Percentiles rank a stretch among this genome's conserved stretches.
phyloP scores from a whole-genome alignment of 1,140 invertebrate species.

The Colletes gigas region DNA sequence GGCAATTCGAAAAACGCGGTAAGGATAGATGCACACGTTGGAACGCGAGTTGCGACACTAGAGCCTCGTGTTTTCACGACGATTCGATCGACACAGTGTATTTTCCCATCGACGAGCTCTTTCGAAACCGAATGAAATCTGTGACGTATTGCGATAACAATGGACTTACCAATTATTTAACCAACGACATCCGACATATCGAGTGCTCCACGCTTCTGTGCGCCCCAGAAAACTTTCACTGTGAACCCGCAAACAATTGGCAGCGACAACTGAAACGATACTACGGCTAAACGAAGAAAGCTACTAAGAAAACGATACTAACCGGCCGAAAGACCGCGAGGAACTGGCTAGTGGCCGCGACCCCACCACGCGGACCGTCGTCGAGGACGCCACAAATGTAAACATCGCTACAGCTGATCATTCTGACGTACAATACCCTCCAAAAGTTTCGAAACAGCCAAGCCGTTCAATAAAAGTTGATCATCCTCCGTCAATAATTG shows the following conservation, averaged over 20 bases:
- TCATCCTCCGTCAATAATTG: no score
- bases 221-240: slow-evolving; percentile 28
- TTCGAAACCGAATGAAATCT: neutral
- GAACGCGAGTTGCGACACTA: neutral
- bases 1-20: no score
- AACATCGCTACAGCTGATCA: slow-evolving; percentile 68
- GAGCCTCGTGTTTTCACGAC: neutral
- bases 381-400: slow-evolving; percentile 64
- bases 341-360: slow-evolving; percentile 64
- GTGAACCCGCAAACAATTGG: slow-evolving; percentile 18
- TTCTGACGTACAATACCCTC: neutral
- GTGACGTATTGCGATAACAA: no score
- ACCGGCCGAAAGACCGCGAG: slow-evolving; percentile 58
- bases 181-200: slow-evolving; percentile 18
- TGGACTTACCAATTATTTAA: slow-evolving; percentile 21
- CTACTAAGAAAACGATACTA: slow-evolving; percentile 16
- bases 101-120: neutral
- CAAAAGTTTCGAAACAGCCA: no score
- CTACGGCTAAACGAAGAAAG: slow-evolving; percentile 7
- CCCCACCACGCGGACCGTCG: slow-evolving; percentile 63
- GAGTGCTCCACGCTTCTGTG: neutral
- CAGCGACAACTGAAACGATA: neutral
- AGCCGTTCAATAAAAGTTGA: no score
- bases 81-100: neutral
- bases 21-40: no score